Conservation (phyloP, 2,113 vertebrate genomes). For the Tursiops truncatus region DNA sequence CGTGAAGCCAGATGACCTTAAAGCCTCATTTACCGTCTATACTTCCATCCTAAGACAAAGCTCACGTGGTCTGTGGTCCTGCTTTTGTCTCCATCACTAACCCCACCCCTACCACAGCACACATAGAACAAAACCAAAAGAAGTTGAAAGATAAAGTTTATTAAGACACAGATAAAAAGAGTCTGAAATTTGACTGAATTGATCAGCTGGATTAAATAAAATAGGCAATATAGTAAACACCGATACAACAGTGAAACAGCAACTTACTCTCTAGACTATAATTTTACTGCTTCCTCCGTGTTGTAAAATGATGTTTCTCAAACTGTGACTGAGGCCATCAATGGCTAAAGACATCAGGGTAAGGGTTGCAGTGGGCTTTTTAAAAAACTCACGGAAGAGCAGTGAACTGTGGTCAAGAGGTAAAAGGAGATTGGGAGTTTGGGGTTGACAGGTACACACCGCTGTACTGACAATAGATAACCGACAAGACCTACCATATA, state of each 20-base stretch:
- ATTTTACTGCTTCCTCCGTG: background rate
- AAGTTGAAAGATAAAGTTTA: background rate
- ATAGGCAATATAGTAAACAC: background rate
- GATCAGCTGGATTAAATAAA: background rate
- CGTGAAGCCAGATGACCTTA: background rate
- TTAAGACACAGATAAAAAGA: background rate
- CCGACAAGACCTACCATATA: background rate
- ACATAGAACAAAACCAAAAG: background rate
- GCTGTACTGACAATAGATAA: background rate
- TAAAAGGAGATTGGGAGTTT: background rate
- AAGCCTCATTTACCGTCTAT: background rate
- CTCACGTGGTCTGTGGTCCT: background rate
- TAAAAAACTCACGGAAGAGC: background rate
- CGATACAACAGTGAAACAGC: background rate
- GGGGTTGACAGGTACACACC: rapidly evolving
- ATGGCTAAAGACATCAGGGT: background rate
- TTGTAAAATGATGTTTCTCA: background rate
- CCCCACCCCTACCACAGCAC: too few species aligned
- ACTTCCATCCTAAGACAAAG: background rate
- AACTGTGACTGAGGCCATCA: background rate
- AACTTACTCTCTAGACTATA: background rate
- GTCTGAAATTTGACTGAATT: background rate
- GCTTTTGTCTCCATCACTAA: background rate
- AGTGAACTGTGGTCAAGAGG: background rate
- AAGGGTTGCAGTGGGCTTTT: background rate